phyloP scores from a whole-genome alignment of 2,888 invertebrate species.

The Ectropis crepuscularia region DNA sequence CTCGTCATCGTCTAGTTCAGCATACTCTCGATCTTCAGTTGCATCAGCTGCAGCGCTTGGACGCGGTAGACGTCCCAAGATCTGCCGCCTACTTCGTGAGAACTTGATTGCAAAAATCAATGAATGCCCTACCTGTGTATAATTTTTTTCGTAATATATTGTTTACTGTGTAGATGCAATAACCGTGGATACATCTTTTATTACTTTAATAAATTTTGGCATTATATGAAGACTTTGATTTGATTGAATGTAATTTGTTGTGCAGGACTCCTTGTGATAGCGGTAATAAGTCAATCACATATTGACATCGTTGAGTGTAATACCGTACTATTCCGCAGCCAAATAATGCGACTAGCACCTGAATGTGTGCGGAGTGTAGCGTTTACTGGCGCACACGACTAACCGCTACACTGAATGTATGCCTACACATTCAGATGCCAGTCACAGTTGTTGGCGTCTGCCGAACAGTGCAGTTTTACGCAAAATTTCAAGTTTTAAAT shows the following conservation, averaged over 20 bases:
- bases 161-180: conserved; percentile 27
- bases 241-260: no score
- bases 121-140: conserved; percentile 62
- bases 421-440: no score
- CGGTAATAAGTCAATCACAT: background rate
- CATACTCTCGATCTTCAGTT: conserved; percentile 26
- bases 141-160: conserved; percentile 36
- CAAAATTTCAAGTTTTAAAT: no score
- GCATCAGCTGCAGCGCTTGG: conserved; percentile 30
- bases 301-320: background rate
- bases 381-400: no score
- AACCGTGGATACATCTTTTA: conserved; percentile 66
- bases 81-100: conserved; percentile 64
- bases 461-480: no score
- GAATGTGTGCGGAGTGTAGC: no score
- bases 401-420: no score
- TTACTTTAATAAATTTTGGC: conserved; percentile 59
- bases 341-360: no score
- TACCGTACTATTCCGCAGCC: no score
- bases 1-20: conserved; percentile 1
- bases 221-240: conserved; percentile 36
- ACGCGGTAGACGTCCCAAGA: conserved; percentile 53
- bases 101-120: conserved; percentile 61
- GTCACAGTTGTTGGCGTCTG: no score
- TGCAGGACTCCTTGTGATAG: no score